phyloP scores from a whole-genome alignment of 30 jellyfish, hydroid and myxozoan species.

The Chrysaora quinquecirrha region DNA sequence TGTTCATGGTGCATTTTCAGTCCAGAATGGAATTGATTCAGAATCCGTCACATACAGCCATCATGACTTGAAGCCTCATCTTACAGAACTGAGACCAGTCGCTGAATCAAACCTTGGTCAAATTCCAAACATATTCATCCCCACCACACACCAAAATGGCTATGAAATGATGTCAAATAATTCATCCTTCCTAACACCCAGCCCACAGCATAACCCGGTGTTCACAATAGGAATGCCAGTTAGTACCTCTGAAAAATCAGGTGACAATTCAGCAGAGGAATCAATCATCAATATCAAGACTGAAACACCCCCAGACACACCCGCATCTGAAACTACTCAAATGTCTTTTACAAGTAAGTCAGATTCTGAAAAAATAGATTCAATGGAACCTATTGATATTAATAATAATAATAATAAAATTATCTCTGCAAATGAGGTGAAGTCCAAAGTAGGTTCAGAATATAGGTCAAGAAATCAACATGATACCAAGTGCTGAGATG shows the following conservation, averaged over 20 bases:
- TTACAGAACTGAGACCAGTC: conserved; percentile 80
- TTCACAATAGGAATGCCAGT: conserved; percentile 81
- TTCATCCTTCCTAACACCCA: conserved; percentile 84
- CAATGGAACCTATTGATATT: background rate
- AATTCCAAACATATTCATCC: conserved; percentile 76
- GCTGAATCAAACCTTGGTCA: conserved; percentile 74
- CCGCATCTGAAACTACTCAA: conserved; percentile 70
- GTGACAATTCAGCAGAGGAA: conserved; percentile 36
- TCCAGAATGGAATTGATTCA: conserved; percentile 49
- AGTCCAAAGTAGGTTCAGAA: background rate
- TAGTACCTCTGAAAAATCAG: conserved; percentile 37
- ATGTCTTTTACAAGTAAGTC: conserved; percentile 84
- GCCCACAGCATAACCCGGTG: conserved; percentile 84
- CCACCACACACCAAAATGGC: conserved; percentile 84
- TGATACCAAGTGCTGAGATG: too few relatives aligned
- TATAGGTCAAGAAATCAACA: too few relatives aligned
- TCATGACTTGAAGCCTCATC: conserved; percentile 75
- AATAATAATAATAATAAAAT: background rate
- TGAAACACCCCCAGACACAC: conserved; percentile 90
- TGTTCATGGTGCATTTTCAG: conserved; percentile 39
- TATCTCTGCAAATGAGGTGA: background rate
- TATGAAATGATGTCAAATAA: conserved; percentile 64
- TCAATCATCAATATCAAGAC: conserved; percentile 66
- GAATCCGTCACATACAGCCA: conserved; percentile 42
- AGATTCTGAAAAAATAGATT: background rate